These are phyloP conservation scores for Anguilla japonica DNA, from an alignment of 2,113 vertebrate genomes.

Conservation along the genomic window DNA sequence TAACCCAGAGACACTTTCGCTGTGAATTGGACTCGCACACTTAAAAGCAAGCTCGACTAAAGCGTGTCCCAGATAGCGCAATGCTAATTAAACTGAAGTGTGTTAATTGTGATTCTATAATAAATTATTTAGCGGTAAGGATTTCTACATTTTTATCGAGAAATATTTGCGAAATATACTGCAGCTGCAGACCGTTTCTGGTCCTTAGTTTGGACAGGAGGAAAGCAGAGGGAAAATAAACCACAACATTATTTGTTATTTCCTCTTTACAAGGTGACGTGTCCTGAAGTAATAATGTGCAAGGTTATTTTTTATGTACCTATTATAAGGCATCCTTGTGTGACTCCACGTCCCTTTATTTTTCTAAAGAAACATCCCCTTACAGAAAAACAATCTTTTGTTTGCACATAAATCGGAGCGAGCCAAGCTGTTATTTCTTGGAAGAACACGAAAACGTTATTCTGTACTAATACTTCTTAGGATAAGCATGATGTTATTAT, in stretches of 20 bases:
- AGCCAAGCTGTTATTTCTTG: neutral
- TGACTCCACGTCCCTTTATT: neutral
- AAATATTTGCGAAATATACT: constrained; percentile 12
- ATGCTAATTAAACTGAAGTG: constrained; percentile 54
- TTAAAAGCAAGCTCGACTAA: constrained; percentile 58
- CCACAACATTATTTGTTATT: neutral
- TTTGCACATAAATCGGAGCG: neutral
- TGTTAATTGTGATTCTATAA: constrained; percentile 18
- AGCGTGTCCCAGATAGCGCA: constrained; percentile 60
- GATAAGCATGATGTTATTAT: neutral
- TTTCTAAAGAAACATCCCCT: neutral
- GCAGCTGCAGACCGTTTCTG: neutral
- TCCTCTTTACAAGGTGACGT: neutral
- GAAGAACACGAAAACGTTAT: neutral
- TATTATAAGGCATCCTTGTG: neutral
- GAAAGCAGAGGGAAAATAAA: neutral
- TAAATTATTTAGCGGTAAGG: constrained; percentile 42
- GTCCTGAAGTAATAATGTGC: neutral
- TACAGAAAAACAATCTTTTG: neutral
- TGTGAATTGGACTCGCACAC: constrained; percentile 43
- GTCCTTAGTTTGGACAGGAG: neutral
- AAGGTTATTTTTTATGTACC: neutral
- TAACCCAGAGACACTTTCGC: constrained; percentile 43
- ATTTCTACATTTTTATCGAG: constrained; percentile 44
- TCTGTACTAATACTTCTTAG: no score